Evolutionary conservation across 2,113 vertebrate species (phyloP).

Genomic region (Kobus ellipsiprymnus): DNA sequence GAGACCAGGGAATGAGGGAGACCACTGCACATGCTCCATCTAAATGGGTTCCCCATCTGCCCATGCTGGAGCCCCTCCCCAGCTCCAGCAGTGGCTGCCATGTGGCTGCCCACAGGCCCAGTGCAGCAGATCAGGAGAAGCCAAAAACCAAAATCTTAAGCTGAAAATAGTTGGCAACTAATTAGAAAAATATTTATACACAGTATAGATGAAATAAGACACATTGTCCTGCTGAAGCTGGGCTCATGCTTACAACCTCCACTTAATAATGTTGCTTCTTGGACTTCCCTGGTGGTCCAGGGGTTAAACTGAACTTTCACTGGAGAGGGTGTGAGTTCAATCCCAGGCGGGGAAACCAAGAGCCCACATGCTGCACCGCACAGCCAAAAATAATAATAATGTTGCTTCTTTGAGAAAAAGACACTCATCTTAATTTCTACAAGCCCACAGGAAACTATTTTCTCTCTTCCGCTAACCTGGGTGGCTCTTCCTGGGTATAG

Average conservation of each 20-base stretch:
- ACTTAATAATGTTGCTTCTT: neutral
- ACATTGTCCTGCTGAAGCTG: neutral
- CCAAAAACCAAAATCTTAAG: neutral
- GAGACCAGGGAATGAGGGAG: neutral
- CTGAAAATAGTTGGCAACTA: neutral
- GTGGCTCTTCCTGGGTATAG: neutral
- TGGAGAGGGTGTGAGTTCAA: neutral
- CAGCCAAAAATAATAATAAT: neutral
- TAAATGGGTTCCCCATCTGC: neutral
- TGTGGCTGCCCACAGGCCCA: neutral
- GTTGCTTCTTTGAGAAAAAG: neutral
- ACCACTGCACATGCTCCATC: rapidly evolving
- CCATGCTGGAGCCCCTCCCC: neutral
- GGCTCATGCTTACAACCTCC: neutral
- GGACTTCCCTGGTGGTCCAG: neutral
- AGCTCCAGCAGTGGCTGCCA: neutral
- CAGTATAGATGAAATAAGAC: neutral
- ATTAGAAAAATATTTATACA: neutral
- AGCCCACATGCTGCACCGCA: neutral
- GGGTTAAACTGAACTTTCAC: neutral
- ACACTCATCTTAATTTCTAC: neutral
- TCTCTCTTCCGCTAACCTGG: neutral
- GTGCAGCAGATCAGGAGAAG: neutral
- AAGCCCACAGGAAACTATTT: neutral
- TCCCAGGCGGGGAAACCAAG: neutral